These are phyloP conservation scores for Porphyrio hochstetteri DNA, from an alignment of 2,113 vertebrate genomes.

Conservation along the genomic window DNA sequence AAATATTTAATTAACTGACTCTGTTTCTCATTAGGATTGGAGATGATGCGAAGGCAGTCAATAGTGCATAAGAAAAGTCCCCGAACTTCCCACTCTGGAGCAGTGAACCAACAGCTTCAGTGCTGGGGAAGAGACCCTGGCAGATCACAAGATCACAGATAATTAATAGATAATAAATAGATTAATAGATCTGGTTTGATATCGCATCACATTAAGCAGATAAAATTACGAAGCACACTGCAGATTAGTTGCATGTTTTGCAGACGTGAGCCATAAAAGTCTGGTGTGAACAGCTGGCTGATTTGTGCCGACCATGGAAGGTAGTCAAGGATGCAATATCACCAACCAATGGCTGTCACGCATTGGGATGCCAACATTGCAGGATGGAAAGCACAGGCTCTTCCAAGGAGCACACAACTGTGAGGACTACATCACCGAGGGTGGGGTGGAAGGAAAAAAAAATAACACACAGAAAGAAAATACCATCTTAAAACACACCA, in stretches of 20 bases:
- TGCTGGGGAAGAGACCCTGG: background rate
- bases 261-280: fast-evolving
- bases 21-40: background rate
- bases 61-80: background rate
- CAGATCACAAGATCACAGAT: background rate
- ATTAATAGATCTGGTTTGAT: background rate
- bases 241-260: background rate
- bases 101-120: fast-evolving
- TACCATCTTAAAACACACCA: background rate
- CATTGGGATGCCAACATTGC: fast-evolving
- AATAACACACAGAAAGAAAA: background rate
- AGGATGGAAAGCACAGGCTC: background rate
- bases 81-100: background rate
- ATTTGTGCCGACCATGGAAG: background rate
- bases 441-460: background rate
- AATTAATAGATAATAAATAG: too few species aligned
- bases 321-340: fast-evolving
- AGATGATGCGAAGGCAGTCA: background rate
- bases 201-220: background rate
- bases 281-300: too few species aligned
- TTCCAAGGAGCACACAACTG: background rate
- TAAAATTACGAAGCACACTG: background rate
- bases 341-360: too few species aligned
- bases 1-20: background rate
- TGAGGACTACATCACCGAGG: background rate